A percentile compares a stretch with the other conserved stretches of the same genome.
Evolutionary conservation across 2,888 invertebrate species (phyloP).

Genomic region (Mimumesa dahlbomi): DNA sequence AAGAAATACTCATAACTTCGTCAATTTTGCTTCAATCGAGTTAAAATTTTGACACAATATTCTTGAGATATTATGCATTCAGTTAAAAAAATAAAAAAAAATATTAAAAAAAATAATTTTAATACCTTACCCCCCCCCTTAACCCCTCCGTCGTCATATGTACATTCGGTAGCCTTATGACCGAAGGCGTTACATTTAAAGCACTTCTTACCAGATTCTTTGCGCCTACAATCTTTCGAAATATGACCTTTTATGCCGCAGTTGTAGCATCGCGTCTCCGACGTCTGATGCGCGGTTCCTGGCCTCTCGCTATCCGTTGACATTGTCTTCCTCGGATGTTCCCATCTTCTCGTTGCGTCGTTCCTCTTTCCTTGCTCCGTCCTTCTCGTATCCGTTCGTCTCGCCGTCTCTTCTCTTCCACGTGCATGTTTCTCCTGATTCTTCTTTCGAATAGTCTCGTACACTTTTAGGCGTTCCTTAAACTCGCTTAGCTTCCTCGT

Average conservation of each 20-base stretch:
- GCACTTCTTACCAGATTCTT: conserved; percentile 19
- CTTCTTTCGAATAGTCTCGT: conserved; percentile 12
- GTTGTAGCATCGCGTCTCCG: conserved; percentile 1
- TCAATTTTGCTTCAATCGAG: too few species aligned
- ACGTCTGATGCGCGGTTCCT: too few species aligned
- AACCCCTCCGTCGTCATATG: too few species aligned
- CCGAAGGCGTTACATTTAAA: conserved; percentile 29
- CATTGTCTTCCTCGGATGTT: not conserved
- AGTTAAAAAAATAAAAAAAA: too few species aligned
- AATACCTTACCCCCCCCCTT: too few species aligned
- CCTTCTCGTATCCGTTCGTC: not conserved
- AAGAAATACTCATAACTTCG: too few species aligned
- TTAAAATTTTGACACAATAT: too few species aligned
- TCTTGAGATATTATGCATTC: too few species aligned
- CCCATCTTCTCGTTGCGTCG: not conserved
- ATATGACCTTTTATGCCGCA: conserved; percentile 18
- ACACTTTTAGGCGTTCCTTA: conserved; percentile 25
- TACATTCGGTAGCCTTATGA: too few species aligned
- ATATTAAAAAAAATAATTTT: too few species aligned
- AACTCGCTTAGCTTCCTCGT: conserved; percentile 18
- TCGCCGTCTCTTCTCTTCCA: not conserved
- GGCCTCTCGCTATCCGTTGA: too few species aligned
- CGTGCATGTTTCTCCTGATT: not conserved
- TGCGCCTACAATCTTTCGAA: conserved; percentile 13
- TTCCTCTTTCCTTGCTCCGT: not conserved